Base-by-base conservation (phyloP, 2,797 vertebrate species). In the Sarcophilus harrisii region DNA sequence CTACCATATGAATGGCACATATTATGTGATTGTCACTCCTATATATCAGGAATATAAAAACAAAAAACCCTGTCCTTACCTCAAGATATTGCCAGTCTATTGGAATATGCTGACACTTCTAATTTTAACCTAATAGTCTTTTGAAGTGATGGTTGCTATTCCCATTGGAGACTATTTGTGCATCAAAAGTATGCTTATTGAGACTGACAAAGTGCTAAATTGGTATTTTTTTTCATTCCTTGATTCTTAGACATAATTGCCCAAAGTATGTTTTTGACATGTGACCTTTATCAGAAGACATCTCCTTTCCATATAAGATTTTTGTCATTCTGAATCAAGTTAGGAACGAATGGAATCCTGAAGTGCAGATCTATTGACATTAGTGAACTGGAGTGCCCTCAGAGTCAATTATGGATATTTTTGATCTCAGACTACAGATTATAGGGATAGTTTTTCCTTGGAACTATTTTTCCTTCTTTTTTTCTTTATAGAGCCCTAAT, bases 261-360 rank as follows among this genome's bases (percentile, higher is more conserved):
- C 18, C 57, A 91, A 29, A 54, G 92, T 90, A 87, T 62, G 62
- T 92, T 66, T 93, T 90, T 95, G 12, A 9, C 49, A 29, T 91
- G 89, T 93, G 54, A 94, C 57, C 27, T 91, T 93, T 90, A 57
- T 57, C 6, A 89, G 90, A 92, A 93, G 66, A 10, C 95, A 28
- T 96, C 58, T 95, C 81, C 49, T 89, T 95, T 95, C 16, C 16
- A 93, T 90, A 97, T 57, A 89, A 92, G 30, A 38, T 92, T 92
- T 55, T 32, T 91, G 58, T 54, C 95, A 58, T 96, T 55, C 66
- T 93, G n/a, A 95, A 94, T 95, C 38, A 87, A 97, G 45, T 92
- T 90, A 95, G 95, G 29, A 89, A 93, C 4, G 94, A 92, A 92
- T 45, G 38, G n/a, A 30, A 60, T 57, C 73, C n/a, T 87, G 87